Evolutionary conservation across 2,113 vertebrate genomes (phyloP).

Genomic region (Corythaeola cristata): DNA sequence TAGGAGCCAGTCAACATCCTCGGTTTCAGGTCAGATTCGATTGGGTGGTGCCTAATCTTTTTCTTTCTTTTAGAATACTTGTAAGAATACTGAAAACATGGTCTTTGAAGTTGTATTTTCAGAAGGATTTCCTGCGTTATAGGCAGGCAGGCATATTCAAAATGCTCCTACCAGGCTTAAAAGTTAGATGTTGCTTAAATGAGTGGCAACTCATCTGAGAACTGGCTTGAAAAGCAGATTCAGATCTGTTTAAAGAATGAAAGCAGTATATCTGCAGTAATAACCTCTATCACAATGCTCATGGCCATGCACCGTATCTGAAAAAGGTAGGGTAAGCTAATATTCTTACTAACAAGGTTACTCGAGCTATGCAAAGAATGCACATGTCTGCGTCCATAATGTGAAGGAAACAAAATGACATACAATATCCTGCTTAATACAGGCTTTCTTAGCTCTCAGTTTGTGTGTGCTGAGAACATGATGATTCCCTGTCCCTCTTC

Average conservation of each 20-base stretch:
- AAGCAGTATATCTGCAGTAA: not conserved
- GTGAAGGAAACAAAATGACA: not conserved
- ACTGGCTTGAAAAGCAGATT: not conserved
- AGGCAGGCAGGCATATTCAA: constrained; percentile 15
- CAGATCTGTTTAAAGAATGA: not conserved
- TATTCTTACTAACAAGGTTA: not conserved
- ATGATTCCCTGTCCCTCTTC: not conserved
- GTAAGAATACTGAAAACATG: not conserved
- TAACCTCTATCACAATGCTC: not conserved
- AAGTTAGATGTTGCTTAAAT: not conserved
- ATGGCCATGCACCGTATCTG: not conserved
- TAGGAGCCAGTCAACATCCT: not conserved
- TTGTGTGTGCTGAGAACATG: not conserved
- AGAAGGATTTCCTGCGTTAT: constrained; percentile 69
- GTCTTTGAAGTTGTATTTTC: constrained; percentile 41
- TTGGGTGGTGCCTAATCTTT: constrained; percentile 8
- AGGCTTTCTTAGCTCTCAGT: not conserved
- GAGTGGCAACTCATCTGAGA: not conserved
- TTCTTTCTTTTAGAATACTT: not conserved
- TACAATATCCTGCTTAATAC: not conserved
- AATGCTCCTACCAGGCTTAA: not conserved
- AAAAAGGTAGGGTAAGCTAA: not conserved
- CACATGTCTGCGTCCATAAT: not conserved
- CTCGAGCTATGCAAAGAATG: not conserved
- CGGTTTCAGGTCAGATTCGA: constrained; percentile 32